phyloP scores from a whole-genome alignment of 2,888 invertebrate species.

The Oxystoma pomonae region DNA sequence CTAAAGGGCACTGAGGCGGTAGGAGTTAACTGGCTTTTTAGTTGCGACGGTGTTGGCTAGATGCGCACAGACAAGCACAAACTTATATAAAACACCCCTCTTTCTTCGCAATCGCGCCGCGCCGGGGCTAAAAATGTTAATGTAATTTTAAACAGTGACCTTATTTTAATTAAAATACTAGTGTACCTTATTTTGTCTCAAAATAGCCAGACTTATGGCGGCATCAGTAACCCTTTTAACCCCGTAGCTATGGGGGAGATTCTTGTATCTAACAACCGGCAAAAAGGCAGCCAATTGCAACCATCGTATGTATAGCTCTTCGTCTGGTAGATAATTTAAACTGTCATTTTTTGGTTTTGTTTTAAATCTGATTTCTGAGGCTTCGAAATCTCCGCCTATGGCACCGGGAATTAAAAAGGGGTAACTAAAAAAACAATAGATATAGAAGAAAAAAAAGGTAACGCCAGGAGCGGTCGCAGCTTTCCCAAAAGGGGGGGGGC shows the following conservation, averaged over 20 bases:
- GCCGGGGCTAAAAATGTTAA: too few relatives aligned
- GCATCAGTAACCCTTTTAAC: slow-evolving; percentile 70
- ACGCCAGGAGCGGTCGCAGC: too few relatives aligned
- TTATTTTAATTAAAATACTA: too few relatives aligned
- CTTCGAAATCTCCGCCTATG: slow-evolving; percentile 83
- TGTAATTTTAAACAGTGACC: too few relatives aligned
- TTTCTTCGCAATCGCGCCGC: too few relatives aligned
- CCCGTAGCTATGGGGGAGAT: slow-evolving; percentile 84
- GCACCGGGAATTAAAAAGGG: slow-evolving; percentile 92
- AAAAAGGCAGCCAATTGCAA: slow-evolving; percentile 85
- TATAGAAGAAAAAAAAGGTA: too few relatives aligned
- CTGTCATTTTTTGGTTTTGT: slow-evolving; percentile 43
- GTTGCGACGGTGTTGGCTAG: too few relatives aligned
- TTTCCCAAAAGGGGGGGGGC: too few relatives aligned
- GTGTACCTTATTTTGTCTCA: slow-evolving; percentile 72
- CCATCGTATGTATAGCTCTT: slow-evolving; percentile 87
- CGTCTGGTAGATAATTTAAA: slow-evolving; percentile 59
- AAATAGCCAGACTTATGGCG: slow-evolving; percentile 67
- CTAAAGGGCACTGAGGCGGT: too few relatives aligned
- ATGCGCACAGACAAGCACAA: too few relatives aligned
- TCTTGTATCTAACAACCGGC: slow-evolving; percentile 88
- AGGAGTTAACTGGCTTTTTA: too few relatives aligned
- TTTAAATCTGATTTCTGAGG: slow-evolving; percentile 43
- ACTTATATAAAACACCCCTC: too few relatives aligned
- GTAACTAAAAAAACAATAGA: slow-evolving; percentile 47